Evolutionary conservation across 2,797 vertebrate genomes (phyloP), one percentile per base, ranked within the genome.

Genomic region (Lycodopsis pacificus): DNA sequence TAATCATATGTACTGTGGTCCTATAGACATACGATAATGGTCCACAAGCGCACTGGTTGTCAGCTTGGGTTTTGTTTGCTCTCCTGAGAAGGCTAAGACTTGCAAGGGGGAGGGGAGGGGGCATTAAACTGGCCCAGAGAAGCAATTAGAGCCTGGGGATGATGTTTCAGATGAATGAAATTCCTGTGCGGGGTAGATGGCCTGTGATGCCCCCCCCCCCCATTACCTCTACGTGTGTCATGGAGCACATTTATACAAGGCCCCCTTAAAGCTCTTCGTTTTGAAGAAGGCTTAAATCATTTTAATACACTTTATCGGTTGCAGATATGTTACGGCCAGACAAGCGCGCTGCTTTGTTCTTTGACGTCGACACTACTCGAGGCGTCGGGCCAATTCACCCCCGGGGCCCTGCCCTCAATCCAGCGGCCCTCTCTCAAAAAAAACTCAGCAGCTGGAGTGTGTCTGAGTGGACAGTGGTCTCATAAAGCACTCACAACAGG

Each of bases 91-190:
- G 59, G 59, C 66, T 65, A 79, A 77, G 77, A 77, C 56, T 62
- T 79, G 42, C 27, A 53, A 38, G 57, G 48, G 63, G 62, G 40
- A 36, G 58, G 51, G 57, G 64, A 7, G 46, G 4, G 27, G 11
- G 76, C 53, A 73, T 83, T 74, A 81, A 80, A 69, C 59, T 71
- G 71, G 32, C 69, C 76, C 53, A 36, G 58, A 80, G 80, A 89
- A 82, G 86, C 85, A 89, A 89, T 88, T 90, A 80, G 80, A 92
- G 85, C 73, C 79, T 79, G 79, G 65, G 84, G 87, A 88, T 91
- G 85, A 91, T 89, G 81, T 91, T 92, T 86, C 70, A 92, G 90
- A 86, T 90, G 83, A 92, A 91, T 91, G 83, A 89, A 91, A 91
- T 93, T 92, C 88, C 85, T 90, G 64, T n/a, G 71, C 80, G 44